Conservation (phyloP, 2,888 invertebrate genomes). For the Apotomis turbidana region DNA sequence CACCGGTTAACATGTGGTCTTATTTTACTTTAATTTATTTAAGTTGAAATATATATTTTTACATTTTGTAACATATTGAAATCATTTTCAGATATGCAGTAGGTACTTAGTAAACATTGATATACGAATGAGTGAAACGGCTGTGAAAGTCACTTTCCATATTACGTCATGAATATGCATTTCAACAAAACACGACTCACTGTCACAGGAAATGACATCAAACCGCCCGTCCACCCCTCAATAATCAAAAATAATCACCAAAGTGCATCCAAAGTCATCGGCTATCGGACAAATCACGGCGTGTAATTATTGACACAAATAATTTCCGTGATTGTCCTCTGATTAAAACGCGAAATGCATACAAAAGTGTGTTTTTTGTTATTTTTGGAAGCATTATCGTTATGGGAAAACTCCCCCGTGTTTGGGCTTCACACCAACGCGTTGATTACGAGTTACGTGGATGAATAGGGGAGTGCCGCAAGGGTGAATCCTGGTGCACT, state of each 20-base stretch:
- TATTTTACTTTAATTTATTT: no score
- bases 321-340: slow-evolving; percentile 69
- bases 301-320: slow-evolving; percentile 71
- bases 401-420: slow-evolving; percentile 79
- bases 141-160: background rate
- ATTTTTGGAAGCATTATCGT: slow-evolving; percentile 77
- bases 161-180: background rate
- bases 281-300: slow-evolving; percentile 58
- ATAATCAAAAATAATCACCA: slow-evolving; percentile 60
- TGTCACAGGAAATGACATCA: slow-evolving; percentile 42
- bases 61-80: background rate
- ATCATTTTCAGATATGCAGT: background rate
- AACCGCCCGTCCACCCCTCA: slow-evolving; percentile 52
- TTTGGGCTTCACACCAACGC: slow-evolving; percentile 80
- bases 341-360: slow-evolving; percentile 67
- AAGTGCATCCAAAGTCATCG: slow-evolving; percentile 55
- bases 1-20: no score
- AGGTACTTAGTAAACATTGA: background rate
- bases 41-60: no score
- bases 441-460: slow-evolving; percentile 78
- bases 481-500: slow-evolving; percentile 71
- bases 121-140: background rate
- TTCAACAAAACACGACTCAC: slow-evolving; percentile 12
- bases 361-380: slow-evolving; percentile 68
- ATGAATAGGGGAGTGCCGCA: slow-evolving; percentile 72